These are phyloP conservation scores for Leptinotarsa lineolata DNA, from an alignment of 1,140 invertebrate genomes.

Conservation along the genomic window DNA sequence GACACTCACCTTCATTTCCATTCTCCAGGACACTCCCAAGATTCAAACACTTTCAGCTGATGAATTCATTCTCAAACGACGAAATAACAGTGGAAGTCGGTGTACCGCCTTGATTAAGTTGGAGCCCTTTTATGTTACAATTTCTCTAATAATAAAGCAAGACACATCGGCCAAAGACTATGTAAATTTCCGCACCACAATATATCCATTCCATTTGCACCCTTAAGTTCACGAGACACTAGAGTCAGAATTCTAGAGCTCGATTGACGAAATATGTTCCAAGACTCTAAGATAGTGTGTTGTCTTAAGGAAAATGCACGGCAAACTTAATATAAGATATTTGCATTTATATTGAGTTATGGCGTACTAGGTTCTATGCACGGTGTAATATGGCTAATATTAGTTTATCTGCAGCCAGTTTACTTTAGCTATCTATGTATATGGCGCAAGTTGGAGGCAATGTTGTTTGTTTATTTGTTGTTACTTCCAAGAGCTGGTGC, in stretches of 20 bases:
- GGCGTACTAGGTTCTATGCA: slow-evolving; percentile 45
- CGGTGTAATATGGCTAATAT: slow-evolving; percentile 52
- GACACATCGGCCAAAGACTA: slow-evolving; percentile 29
- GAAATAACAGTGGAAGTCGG: slow-evolving; percentile 11
- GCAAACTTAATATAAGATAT: slow-evolving; percentile 54
- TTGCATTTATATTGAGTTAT: slow-evolving; percentile 56
- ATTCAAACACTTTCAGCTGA: too few relatives aligned
- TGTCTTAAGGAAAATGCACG: slow-evolving; percentile 54
- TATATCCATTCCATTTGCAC: not conserved
- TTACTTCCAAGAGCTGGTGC: slow-evolving; percentile 38
- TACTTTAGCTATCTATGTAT: slow-evolving; percentile 52
- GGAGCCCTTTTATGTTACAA: slow-evolving; percentile 25
- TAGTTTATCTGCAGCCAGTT: slow-evolving; percentile 52
- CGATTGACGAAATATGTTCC: slow-evolving; percentile 29
- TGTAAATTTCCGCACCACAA: slow-evolving; percentile 26
- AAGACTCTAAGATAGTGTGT: slow-evolving; percentile 42
- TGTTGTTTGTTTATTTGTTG: slow-evolving; percentile 51
- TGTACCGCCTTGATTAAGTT: slow-evolving; percentile 30
- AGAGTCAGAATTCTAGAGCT: not conserved
- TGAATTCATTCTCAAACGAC: not conserved
- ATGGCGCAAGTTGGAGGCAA: slow-evolving; percentile 45
- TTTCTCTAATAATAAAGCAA: slow-evolving; percentile 35
- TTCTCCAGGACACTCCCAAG: too few relatives aligned
- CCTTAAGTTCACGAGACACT: slow-evolving; percentile 24
- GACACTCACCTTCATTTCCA: too few relatives aligned